Evolutionary conservation across 1,140 invertebrate genomes (phyloP).

Genomic region (Lasaia peninsularis): DNA sequence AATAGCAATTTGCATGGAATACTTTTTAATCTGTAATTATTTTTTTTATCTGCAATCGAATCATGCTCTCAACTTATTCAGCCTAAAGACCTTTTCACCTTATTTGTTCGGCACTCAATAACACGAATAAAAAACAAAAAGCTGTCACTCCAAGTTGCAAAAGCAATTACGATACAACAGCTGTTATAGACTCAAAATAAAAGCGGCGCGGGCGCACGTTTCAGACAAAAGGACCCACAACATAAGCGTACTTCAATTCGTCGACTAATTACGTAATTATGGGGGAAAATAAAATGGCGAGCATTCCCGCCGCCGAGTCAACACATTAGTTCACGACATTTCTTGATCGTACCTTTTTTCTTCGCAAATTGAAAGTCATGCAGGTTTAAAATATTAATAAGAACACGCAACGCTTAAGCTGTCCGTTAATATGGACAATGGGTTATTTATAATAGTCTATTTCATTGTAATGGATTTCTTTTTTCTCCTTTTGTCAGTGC

Average conservation of each 20-base stretch:
- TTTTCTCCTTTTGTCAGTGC: too few species aligned
- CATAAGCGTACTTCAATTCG: constrained; percentile 64
- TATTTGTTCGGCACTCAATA: constrained; percentile 1
- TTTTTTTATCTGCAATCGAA: neutral
- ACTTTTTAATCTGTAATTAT: neutral
- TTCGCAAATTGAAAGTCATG: constrained; percentile 53
- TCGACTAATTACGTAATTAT: constrained; percentile 72
- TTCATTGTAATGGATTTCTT: too few species aligned
- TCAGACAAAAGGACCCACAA: constrained; percentile 60
- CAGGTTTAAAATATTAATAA: constrained; percentile 27
- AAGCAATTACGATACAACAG: constrained; percentile 34
- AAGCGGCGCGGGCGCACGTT: constrained; percentile 45
- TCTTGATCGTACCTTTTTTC: constrained; percentile 42
- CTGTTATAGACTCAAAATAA: constrained; percentile 50
- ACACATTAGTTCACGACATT: constrained; percentile 61
- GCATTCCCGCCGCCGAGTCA: constrained; percentile 54
- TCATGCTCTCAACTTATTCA: neutral
- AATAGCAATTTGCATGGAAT: too few species aligned
- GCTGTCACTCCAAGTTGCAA: constrained; percentile 10
- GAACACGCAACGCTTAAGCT: constrained; percentile 2
- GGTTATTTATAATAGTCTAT: constrained; percentile 1
- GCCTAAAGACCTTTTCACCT: constrained; percentile 4
- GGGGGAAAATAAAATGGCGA: constrained; percentile 61
- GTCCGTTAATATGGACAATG: constrained; percentile 15
- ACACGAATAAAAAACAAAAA: constrained; percentile 15